phyloP scores from a whole-genome alignment of 1,140 invertebrate species.

The Papilio machaon region DNA sequence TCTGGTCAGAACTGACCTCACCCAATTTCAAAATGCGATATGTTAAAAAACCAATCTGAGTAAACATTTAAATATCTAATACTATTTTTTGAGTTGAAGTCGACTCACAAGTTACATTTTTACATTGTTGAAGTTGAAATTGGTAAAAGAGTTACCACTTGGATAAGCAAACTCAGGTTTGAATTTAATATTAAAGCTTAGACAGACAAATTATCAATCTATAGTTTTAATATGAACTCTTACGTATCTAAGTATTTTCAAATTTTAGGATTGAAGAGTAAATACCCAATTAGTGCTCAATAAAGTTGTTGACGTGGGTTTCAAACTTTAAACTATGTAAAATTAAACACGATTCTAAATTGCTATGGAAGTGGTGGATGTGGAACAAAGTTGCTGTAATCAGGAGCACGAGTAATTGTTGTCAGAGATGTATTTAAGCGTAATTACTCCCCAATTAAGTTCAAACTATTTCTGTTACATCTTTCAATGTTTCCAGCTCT shows the following conservation, averaged over 20 bases:
- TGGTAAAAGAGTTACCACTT: too few species aligned
- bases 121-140: too few species aligned
- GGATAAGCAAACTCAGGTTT: not conserved
- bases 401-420: not conserved
- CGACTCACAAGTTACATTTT: too few species aligned
- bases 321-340: not conserved
- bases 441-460: not conserved
- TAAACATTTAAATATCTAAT: not conserved
- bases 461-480: not conserved
- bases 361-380: not conserved
- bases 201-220: too few species aligned
- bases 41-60: not conserved
- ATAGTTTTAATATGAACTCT: not conserved
- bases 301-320: not conserved
- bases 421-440: not conserved
- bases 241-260: too few species aligned
- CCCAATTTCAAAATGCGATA: not conserved
- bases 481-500: not conserved
- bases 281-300: not conserved
- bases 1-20: not conserved
- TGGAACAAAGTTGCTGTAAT: not conserved
- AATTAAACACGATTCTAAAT: not conserved
- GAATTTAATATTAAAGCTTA: too few species aligned
- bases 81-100: too few species aligned
- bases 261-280: not conserved